Percentiles rank a stretch among this genome's conserved stretches.
Evolutionary conservation across 2,797 vertebrate species (phyloP).

Genomic region (Nothura maculosa): DNA sequence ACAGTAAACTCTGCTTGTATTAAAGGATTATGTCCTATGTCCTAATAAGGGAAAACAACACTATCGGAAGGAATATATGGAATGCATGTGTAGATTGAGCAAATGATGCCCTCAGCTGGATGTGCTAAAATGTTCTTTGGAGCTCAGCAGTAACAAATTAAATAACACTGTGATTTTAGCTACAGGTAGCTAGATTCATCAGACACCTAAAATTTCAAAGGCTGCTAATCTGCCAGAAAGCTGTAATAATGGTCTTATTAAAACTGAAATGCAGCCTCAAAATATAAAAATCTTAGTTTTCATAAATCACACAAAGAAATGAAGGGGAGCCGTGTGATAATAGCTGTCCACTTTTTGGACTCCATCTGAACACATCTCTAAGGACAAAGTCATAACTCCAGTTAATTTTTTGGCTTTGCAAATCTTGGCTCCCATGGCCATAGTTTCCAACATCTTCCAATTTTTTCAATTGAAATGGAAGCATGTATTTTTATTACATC

Average conservation of each 20-base stretch:
- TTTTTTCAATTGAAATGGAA: not conserved
- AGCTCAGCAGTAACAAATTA: not conserved
- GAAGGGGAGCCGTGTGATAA: not conserved
- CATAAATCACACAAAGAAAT: not conserved
- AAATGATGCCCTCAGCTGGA: slow-evolving; percentile 19
- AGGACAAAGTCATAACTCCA: not conserved
- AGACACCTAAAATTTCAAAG: not conserved
- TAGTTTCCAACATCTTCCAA: not conserved
- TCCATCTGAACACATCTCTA: not conserved
- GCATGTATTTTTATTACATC: not conserved
- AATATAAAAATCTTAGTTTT: not conserved
- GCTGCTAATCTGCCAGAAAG: not conserved
- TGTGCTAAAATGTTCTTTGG: not conserved
- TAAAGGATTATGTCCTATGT: not conserved
- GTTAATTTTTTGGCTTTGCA: not conserved
- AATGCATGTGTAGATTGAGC: not conserved
- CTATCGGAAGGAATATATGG: not conserved
- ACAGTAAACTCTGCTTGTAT: not conserved
- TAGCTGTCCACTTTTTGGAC: not conserved
- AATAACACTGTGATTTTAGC: not conserved
- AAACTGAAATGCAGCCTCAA: not conserved
- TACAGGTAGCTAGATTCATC: not conserved
- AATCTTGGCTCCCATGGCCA: not conserved
- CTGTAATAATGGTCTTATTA: not conserved
- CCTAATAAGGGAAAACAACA: not conserved